These are phyloP conservation scores for Drosophila sproati DNA, from an alignment of 1,140 invertebrate genomes.

Conservation along the genomic window DNA sequence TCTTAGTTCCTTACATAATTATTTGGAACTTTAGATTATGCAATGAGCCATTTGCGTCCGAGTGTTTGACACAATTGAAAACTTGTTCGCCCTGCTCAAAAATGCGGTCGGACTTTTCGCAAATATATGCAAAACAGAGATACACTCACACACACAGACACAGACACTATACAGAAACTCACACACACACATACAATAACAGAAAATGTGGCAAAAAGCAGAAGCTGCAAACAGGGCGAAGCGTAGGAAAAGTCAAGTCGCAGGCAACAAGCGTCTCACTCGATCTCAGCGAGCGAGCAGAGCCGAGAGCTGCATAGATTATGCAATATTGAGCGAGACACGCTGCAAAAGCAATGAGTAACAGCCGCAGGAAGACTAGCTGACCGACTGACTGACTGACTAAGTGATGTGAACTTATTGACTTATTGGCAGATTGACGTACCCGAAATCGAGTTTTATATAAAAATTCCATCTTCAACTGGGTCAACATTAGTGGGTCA, in stretches of 20 bases:
- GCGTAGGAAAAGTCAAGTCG: slow-evolving; percentile 68
- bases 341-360: slow-evolving; percentile 42
- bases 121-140: slow-evolving; percentile 68
- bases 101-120: slow-evolving; percentile 70
- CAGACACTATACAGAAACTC: neutral
- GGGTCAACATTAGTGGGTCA: slow-evolving; percentile 78
- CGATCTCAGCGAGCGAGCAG: neutral
- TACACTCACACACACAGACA: slow-evolving; percentile 17
- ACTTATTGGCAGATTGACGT: slow-evolving; percentile 45
- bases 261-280: slow-evolving; percentile 15
- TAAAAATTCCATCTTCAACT: slow-evolving; percentile 43
- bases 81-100: slow-evolving; percentile 75
- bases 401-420: neutral
- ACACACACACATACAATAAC: slow-evolving; percentile 2
- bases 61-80: slow-evolving; percentile 77
- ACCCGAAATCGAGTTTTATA: slow-evolving; percentile 22
- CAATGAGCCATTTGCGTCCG: slow-evolving; percentile 47
- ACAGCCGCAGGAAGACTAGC: slow-evolving; percentile 27
- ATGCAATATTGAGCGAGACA: slow-evolving; percentile 71
- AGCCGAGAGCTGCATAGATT: slow-evolving; percentile 37
- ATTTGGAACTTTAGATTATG: slow-evolving; percentile 36
- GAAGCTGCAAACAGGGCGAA: slow-evolving; percentile 59
- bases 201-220: slow-evolving; percentile 36
- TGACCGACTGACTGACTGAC: slow-evolving; percentile 18
- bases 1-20: too few species aligned